Evolutionary conservation across 2,113 vertebrate genomes (phyloP).

Genomic region (Elachura formosa): DNA sequence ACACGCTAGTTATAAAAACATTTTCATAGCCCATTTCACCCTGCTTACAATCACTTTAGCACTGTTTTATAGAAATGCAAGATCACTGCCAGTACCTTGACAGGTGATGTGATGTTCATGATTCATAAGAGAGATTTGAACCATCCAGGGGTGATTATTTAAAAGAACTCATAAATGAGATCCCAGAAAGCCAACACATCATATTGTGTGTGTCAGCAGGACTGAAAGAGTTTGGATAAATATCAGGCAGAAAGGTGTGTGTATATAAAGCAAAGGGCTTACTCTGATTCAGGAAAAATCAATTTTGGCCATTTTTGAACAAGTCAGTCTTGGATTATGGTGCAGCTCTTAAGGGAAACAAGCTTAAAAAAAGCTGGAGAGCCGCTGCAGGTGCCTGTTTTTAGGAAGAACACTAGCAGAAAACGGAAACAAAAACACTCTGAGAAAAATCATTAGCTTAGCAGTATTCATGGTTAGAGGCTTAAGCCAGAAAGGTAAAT

Average conservation of each 20-base stretch:
- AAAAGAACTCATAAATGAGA: not conserved
- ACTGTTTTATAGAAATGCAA: not conserved
- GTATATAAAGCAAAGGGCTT: not conserved
- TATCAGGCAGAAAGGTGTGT: not conserved
- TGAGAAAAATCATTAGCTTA: not conserved
- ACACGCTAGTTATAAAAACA: slow-evolving; percentile 5
- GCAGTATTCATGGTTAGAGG: not conserved
- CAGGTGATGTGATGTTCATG: not conserved
- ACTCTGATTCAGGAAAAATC: not conserved
- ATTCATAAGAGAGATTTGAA: not conserved
- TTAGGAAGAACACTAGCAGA: not conserved
- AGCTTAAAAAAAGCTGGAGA: not conserved
- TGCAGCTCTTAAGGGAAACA: not conserved
- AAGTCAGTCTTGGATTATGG: not conserved
- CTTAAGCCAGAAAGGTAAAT: not conserved
- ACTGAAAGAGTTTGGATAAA: not conserved
- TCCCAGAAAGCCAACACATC: not conserved
- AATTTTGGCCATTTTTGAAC: not conserved
- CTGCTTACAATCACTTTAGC: slow-evolving; percentile 12
- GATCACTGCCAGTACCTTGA: not conserved
- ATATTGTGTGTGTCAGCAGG: not conserved
- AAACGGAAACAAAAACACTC: not conserved
- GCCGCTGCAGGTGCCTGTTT: not conserved
- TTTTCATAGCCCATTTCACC: slow-evolving; percentile 37
- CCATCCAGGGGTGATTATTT: not conserved